A percentile compares a stretch with the other conserved stretches of the same genome.
Conservation (phyloP, 2,797 vertebrate species). For the Cetoscarus ocellatus region DNA sequence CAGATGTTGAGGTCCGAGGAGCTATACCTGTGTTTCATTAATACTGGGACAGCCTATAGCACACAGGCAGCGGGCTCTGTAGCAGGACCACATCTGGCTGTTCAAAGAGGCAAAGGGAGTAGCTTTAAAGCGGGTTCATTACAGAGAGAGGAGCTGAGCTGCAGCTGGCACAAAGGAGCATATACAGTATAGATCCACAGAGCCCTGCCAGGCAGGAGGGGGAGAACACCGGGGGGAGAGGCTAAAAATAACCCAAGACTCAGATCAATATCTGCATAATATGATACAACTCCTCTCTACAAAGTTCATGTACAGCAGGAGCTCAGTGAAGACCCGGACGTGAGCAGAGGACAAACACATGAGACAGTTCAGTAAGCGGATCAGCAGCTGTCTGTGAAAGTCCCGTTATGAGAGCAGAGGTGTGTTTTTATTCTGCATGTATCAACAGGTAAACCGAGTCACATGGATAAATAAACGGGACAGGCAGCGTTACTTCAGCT, state of each 20-base stretch:
- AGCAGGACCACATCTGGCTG: constrained; percentile 40
- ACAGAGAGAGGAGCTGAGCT: constrained; percentile 26
- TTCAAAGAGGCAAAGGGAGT: constrained; percentile 27
- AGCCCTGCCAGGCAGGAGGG: constrained; percentile 12
- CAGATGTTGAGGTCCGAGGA: background rate
- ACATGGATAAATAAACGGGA: background rate
- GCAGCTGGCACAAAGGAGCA: constrained; percentile 60
- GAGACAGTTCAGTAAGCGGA: constrained; percentile 16
- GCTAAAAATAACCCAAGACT: constrained; percentile 67
- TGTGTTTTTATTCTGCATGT: constrained; percentile 1
- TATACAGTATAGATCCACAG: constrained; percentile 55
- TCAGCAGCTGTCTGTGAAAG: background rate
- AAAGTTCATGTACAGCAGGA: constrained; percentile 9
- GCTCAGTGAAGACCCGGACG: too few relatives aligned
- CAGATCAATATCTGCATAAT: constrained; percentile 62
- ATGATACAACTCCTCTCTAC: constrained; percentile 18
- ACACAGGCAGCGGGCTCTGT: background rate
- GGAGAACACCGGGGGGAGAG: constrained; percentile 29
- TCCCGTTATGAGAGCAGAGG: constrained; percentile 36
- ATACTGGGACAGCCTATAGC: background rate
- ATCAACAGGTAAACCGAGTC: constrained; percentile 72
- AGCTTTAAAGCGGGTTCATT: constrained; percentile 27
- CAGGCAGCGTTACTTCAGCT: constrained; percentile 11
- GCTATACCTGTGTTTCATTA: background rate
- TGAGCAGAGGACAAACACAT: background rate